Percentiles rank a stretch among this genome's conserved stretches.
These are phyloP conservation scores for Hydropotes inermis DNA, from an alignment of 2,113 vertebrate species.

Conservation along the genomic window DNA sequence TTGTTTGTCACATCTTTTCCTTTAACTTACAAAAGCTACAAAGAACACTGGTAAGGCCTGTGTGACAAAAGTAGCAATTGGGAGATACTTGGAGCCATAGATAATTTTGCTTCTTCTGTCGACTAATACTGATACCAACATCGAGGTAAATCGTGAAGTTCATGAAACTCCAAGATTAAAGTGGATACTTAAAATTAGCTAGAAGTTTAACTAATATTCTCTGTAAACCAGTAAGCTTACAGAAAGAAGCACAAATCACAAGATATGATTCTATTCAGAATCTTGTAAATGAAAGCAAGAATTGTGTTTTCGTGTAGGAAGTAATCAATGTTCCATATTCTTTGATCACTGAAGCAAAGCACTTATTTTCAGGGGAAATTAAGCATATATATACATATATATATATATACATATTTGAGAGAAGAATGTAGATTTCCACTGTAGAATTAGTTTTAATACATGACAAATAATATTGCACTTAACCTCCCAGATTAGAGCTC, in stretches of 20 bases:
- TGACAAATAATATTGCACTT: slow-evolving; percentile 18
- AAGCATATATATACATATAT: slow-evolving; percentile 23
- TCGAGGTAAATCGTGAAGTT: not conserved
- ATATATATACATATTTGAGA: not conserved
- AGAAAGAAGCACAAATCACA: not conserved
- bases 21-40: not conserved
- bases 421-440: not conserved
- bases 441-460: not conserved
- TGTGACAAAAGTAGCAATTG: not conserved
- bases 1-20: not conserved
- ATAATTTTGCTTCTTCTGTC: not conserved
- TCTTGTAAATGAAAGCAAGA: slow-evolving; percentile 32
- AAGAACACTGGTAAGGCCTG: not conserved
- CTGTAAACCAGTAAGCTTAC: not conserved
- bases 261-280: not conserved
- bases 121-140: not conserved
- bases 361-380: slow-evolving; percentile 46
- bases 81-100: not conserved
- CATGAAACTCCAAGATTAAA: not conserved
- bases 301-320: slow-evolving; percentile 5
- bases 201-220: not conserved
- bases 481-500: not conserved
- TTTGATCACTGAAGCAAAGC: slow-evolving; percentile 20
- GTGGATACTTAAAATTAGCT: not conserved
- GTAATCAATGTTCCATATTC: slow-evolving; percentile 36